Conservation (phyloP, 2,888 invertebrate species). For the Kuschelorhynchus macadamiae region DNA sequence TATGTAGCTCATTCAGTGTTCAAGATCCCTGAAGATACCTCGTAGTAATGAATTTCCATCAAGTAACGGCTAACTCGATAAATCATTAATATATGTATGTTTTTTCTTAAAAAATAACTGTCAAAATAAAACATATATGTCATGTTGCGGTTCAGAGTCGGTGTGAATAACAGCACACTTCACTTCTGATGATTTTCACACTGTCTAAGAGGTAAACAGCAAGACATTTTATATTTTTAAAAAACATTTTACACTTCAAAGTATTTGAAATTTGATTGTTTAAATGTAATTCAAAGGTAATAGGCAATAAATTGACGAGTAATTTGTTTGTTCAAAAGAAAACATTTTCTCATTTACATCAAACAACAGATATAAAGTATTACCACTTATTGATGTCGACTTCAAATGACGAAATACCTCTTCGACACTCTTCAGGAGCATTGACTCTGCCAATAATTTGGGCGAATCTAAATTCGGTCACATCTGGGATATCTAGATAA, state of each 20-base stretch:
- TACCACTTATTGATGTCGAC: slow-evolving; percentile 11
- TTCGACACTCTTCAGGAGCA: slow-evolving; percentile 32
- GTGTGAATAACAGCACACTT: too few species aligned
- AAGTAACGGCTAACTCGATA: too few species aligned
- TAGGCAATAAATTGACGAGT: slow-evolving; percentile 8
- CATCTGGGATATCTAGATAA: slow-evolving; percentile 34
- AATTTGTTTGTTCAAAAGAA: slow-evolving; percentile 22
- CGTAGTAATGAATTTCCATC: too few species aligned
- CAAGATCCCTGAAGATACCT: too few species aligned
- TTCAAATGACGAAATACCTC: not conserved
- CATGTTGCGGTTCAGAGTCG: too few species aligned
- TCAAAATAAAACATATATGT: too few species aligned
- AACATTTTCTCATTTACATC: slow-evolving; percentile 2
- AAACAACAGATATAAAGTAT: slow-evolving; percentile 10
- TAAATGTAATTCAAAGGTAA: slow-evolving; percentile 28
- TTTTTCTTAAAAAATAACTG: too few species aligned
- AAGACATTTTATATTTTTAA: slow-evolving; percentile 37
- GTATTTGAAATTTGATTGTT: slow-evolving; percentile 23
- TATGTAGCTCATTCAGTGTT: too few species aligned
- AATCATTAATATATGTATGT: too few species aligned
- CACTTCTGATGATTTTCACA: too few species aligned
- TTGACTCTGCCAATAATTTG: slow-evolving; percentile 36
- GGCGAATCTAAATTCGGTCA: slow-evolving; percentile 36
- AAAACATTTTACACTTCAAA: slow-evolving; percentile 35
- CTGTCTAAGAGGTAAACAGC: not conserved